These are phyloP conservation scores for Taxidea taxus DNA, from an alignment of 2,113 vertebrate genomes.

Conservation along the genomic window DNA sequence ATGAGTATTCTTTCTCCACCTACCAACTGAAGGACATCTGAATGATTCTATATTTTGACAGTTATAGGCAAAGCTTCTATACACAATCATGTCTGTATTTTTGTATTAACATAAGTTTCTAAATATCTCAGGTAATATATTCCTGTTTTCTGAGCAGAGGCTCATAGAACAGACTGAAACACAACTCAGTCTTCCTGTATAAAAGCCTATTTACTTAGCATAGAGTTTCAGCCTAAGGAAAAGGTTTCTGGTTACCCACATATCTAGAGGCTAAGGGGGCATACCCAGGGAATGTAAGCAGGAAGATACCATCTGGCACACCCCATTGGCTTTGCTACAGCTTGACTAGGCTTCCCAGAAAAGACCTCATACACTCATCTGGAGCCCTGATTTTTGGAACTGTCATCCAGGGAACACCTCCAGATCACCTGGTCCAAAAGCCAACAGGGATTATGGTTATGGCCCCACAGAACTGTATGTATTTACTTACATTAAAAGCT, in stretches of 20 bases:
- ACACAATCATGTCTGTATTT: not conserved
- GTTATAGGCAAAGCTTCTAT: not conserved
- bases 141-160: not conserved
- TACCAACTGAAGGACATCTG: not conserved
- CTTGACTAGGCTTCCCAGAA: not conserved
- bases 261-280: not conserved
- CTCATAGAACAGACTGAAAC: not conserved
- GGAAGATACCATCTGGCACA: not conserved
- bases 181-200: not conserved
- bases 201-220: not conserved
- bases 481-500: not conserved
- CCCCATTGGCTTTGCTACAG: not conserved
- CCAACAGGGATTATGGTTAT: not conserved
- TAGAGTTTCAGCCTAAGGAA: not conserved
- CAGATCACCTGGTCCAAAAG: not conserved
- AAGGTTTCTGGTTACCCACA: not conserved
- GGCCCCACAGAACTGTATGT: not conserved
- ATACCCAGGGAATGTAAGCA: not conserved
- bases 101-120: not conserved
- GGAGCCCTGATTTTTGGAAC: not conserved
- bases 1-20: not conserved
- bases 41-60: not conserved
- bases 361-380: not conserved
- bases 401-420: not conserved
- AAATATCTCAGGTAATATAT: not conserved